Percentiles rank a stretch among this genome's conserved stretches.
Conservation (phyloP, 2,113 vertebrate species). For the Phrynosoma blainvillii region DNA sequence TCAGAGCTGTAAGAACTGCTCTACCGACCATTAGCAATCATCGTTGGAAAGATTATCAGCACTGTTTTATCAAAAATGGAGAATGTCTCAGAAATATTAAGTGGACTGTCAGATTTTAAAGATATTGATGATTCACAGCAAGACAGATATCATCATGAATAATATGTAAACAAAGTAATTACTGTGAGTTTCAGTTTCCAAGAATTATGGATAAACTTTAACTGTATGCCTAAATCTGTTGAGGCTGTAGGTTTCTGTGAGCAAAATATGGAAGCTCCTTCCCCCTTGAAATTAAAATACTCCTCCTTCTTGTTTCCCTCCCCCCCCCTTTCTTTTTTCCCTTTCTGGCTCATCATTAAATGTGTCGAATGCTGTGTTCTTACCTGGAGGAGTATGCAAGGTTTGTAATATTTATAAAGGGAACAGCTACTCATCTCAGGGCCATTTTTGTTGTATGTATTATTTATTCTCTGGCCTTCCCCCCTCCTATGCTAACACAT, state of each 20-base stretch:
- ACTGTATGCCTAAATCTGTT: slow-evolving; percentile 40
- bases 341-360: slow-evolving; percentile 73
- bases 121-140: slow-evolving; percentile 48
- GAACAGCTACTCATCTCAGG: slow-evolving; percentile 76
- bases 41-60: slow-evolving; percentile 24
- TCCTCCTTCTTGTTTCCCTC: slow-evolving; percentile 47
- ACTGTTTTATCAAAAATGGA: slow-evolving; percentile 29
- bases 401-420: slow-evolving; percentile 82
- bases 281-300: slow-evolving; percentile 72
- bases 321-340: not conserved
- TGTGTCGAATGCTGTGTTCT: slow-evolving; percentile 72
- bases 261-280: slow-evolving; percentile 47
- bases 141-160: slow-evolving; percentile 36
- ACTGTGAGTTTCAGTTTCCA: slow-evolving; percentile 47
- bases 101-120: slow-evolving; percentile 32
- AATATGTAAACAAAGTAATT: slow-evolving; percentile 41
- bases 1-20: not conserved
- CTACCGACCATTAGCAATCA: not conserved
- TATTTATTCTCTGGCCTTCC: slow-evolving; percentile 79
- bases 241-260: slow-evolving; percentile 30
- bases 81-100: slow-evolving; percentile 33
- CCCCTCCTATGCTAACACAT: slow-evolving; percentile 69
- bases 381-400: slow-evolving; percentile 73
- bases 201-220: slow-evolving; percentile 55
- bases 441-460: slow-evolving; percentile 78